Evolutionary conservation across 2,113 vertebrate genomes (phyloP).

Genomic region (Phocoena phocoena): DNA sequence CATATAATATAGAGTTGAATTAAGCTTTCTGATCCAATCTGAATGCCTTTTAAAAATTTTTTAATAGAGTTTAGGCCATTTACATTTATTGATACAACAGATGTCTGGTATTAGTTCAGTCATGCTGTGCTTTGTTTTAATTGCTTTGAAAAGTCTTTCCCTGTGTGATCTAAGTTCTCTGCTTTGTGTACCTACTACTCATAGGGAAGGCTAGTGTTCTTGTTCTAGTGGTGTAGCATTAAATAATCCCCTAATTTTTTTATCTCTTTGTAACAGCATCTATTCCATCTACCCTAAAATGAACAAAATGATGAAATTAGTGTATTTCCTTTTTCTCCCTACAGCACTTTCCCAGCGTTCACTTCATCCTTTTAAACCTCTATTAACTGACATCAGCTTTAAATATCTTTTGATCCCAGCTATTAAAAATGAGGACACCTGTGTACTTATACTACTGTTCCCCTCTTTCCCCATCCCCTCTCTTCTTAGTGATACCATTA

Average conservation of each 20-base stretch:
- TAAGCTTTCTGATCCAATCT: constrained; percentile 19
- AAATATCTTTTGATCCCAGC: not conserved
- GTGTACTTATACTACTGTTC: not conserved
- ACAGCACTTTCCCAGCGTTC: not conserved
- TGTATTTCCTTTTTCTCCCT: not conserved
- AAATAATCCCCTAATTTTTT: not conserved
- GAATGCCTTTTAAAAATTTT: not conserved
- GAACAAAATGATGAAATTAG: not conserved
- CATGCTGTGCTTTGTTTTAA: not conserved
- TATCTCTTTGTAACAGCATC: not conserved
- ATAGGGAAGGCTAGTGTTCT: not conserved
- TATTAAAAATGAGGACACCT: not conserved
- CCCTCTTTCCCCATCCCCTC: not conserved
- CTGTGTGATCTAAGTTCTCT: not conserved
- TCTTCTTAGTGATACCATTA: not conserved
- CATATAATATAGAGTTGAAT: not conserved
- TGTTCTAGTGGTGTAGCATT: not conserved
- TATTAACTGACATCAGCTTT: not conserved
- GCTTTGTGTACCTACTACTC: not conserved
- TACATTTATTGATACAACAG: not conserved
- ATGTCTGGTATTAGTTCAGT: not conserved
- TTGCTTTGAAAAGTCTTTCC: not conserved
- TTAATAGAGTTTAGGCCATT: constrained; percentile 24
- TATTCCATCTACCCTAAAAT: not conserved
- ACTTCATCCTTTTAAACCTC: not conserved